Evolutionary conservation across 2,113 vertebrate species (phyloP), one percentile per base, ranked within the genome.

Genomic region (Pithys albifrons): DNA sequence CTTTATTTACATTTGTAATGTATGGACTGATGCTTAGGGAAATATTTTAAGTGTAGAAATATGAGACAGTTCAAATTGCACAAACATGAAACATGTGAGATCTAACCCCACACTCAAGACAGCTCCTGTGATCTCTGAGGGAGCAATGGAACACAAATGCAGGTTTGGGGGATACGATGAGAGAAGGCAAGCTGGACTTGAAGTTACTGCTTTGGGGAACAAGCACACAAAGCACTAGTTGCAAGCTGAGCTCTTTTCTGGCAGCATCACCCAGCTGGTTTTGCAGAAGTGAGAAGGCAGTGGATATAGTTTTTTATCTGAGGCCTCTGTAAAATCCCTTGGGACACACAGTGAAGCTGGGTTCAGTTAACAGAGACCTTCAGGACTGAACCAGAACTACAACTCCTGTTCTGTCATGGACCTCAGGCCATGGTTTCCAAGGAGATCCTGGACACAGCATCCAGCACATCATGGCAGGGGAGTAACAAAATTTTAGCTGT

Each of bases 1-100:
- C 95, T 97, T 97, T 97, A 97, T 97, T 97, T 95, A 91, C 59
- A 95, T 57, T 91, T 91, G 89, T 89, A 88, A 91, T 70, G 84
- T 95, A 93, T 48, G 86, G 86, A 93, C 39, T 96, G 88, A 86
- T 81, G 84, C 43, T 93, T 59, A 67, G 72, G 85, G 81, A 83
- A 82, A 71, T 95, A 95, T 41, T 91, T 91, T 71, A 88, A 74
- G 75, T 35, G 73, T 43, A 87, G 76, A 94, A 96, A 93, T 81
- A 87, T 6, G 79, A 95, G 88, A 96, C 96, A 96, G 82, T 95
- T 88, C 83, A 93, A 92, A 91, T 58, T 94, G 96, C 95, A 94
- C 92, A 95, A 78, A 95, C 76, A 89, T 51, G 70, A 89, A 96
- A 93, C 33, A 46, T 10, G 79, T 59, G 92, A 93, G 89, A 78